Percentiles rank a stretch among this genome's conserved stretches.
phyloP scores from a whole-genome alignment of 2,797 vertebrate genomes.

The Danio aesculapii region DNA sequence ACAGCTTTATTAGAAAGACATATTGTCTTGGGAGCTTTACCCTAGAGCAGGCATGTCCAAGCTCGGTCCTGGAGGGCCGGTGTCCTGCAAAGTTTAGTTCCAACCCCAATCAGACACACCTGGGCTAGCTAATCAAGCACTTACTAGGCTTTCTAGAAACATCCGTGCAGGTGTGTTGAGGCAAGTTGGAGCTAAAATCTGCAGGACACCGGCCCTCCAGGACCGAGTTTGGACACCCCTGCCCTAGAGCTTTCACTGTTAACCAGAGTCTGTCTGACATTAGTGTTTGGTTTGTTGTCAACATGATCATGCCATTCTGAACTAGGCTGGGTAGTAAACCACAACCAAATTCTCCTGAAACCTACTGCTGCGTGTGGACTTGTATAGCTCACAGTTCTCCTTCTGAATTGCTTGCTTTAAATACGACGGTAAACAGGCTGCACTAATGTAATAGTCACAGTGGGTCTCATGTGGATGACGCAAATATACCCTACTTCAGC shows the following conservation, averaged over 20 bases:
- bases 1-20: neutral
- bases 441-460: neutral
- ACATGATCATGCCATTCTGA: neutral
- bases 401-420: neutral
- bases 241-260: neutral
- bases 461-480: neutral
- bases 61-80: too few species aligned
- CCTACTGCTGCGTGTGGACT: neutral
- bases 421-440: neutral
- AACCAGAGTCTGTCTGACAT: neutral
- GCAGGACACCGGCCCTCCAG: too few species aligned
- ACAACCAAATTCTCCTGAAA: neutral
- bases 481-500: neutral
- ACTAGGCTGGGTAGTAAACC: neutral
- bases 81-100: too few species aligned
- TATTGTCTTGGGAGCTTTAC: neutral
- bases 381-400: neutral
- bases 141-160: too few species aligned
- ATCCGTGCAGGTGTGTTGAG: too few species aligned
- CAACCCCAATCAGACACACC: too few species aligned
- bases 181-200: too few species aligned
- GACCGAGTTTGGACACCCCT: too few species aligned
- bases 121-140: too few species aligned
- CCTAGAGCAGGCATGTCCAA: too few species aligned
- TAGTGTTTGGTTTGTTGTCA: neutral